These are phyloP conservation scores for Mastomys coucha DNA, from an alignment of 2,113 vertebrate genomes.

Conservation along the genomic window DNA sequence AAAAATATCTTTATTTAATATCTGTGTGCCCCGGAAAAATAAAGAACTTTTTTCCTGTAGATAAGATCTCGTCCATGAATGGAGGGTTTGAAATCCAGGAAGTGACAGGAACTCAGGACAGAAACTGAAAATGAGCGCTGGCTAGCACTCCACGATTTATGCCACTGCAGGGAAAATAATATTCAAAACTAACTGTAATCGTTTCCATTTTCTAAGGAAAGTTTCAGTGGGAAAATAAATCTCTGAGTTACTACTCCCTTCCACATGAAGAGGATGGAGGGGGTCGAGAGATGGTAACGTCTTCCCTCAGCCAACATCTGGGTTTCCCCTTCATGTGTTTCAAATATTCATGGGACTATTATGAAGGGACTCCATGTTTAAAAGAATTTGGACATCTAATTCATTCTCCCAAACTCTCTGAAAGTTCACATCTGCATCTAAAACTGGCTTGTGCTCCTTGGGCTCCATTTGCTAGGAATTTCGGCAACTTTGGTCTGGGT, in stretches of 20 bases:
- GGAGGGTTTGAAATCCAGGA: constrained; percentile 11
- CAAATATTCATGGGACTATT: constrained; percentile 33
- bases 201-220: constrained; percentile 72
- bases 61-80: constrained; percentile 55
- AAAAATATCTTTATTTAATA: constrained; percentile 53
- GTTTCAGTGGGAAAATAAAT: constrained; percentile 75
- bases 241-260: constrained; percentile 48
- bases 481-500: neutral
- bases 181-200: constrained; percentile 76
- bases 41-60: constrained; percentile 45
- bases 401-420: constrained; percentile 7
- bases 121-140: constrained; percentile 36
- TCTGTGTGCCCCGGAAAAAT: constrained; percentile 31
- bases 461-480: constrained; percentile 37
- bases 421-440: constrained; percentile 16
- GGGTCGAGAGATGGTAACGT: constrained; percentile 28
- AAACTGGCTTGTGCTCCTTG: neutral
- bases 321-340: constrained; percentile 61
- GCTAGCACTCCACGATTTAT: constrained; percentile 61
- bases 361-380: constrained; percentile 18
- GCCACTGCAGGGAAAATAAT: constrained; percentile 63
- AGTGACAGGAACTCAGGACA: constrained; percentile 1
- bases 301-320: constrained; percentile 68
- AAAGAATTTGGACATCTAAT: constrained; percentile 60
- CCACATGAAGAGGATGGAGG: neutral